phyloP scores from a whole-genome alignment of 2,113 vertebrate genomes.

The Perognathus longimembris region DNA sequence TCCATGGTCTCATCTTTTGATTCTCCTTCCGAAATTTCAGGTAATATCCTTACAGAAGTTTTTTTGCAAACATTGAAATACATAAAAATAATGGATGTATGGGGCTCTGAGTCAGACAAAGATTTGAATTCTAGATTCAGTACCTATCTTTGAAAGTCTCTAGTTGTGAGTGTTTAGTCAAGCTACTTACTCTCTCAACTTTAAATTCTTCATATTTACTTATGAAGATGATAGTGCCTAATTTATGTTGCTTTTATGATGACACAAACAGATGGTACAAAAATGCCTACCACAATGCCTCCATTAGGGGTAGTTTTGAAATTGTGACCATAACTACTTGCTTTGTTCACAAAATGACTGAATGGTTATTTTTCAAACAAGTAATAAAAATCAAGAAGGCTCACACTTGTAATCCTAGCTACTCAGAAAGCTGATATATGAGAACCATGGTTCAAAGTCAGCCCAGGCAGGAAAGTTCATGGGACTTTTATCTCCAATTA shows the following conservation, averaged over 20 bases:
- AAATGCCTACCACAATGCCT: background rate
- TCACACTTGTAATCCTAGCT: too few species aligned
- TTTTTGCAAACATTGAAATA: background rate
- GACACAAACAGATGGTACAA: background rate
- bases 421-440: too few species aligned
- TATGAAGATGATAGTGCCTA: background rate
- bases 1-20: background rate
- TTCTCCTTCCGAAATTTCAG: background rate
- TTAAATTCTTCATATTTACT: background rate
- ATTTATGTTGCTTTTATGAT: background rate
- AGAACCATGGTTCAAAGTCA: too few species aligned
- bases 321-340: background rate
- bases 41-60: background rate
- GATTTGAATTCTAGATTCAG: background rate
- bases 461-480: too few species aligned
- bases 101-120: background rate
- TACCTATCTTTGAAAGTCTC: background rate
- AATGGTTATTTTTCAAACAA: too few species aligned
- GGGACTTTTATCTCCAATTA: too few species aligned
- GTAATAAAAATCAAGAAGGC: background rate
- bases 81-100: background rate
- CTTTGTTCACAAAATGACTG: too few species aligned
- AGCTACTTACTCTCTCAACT: background rate
- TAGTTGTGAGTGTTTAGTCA: background rate
- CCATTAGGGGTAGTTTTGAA: background rate